phyloP scores from a whole-genome alignment of 2,113 vertebrate species.

The Paedocypris sp. region DNA sequence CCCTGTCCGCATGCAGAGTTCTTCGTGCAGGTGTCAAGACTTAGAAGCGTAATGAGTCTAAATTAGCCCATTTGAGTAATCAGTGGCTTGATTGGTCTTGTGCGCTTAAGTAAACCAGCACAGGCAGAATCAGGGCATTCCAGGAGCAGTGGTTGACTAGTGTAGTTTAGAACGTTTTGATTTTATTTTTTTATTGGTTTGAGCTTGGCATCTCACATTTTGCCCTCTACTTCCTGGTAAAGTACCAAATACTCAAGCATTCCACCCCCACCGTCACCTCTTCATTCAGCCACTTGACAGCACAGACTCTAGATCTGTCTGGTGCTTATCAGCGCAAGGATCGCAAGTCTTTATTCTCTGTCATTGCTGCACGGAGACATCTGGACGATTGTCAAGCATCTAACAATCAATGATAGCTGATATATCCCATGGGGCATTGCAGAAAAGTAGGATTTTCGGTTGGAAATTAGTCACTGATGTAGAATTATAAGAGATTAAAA shows the following conservation, averaged over 20 bases:
- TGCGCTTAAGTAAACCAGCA: slow-evolving; percentile 52
- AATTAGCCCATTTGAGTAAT: slow-evolving; percentile 66
- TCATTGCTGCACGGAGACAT: slow-evolving; percentile 56
- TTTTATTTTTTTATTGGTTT: not conserved
- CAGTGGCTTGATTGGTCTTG: slow-evolving; percentile 62
- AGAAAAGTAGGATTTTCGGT: slow-evolving; percentile 46
- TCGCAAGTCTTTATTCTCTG: slow-evolving; percentile 37
- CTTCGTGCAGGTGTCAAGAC: slow-evolving; percentile 65
- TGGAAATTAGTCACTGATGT: too few relatives aligned
- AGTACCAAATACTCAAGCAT: too few relatives aligned
- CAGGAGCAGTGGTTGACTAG: slow-evolving; percentile 4
- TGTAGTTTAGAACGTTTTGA: not conserved
- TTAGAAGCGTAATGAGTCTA: slow-evolving; percentile 59
- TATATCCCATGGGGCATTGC: slow-evolving; percentile 54
- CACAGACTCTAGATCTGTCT: slow-evolving; percentile 39
- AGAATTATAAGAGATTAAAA: too few relatives aligned
- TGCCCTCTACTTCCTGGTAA: too few relatives aligned
- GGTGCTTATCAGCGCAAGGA: slow-evolving; percentile 48
- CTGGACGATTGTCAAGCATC: slow-evolving; percentile 70
- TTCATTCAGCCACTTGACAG: slow-evolving; percentile 53
- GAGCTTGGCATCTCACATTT: not conserved
- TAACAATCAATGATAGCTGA: slow-evolving; percentile 63
- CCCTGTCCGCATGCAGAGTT: slow-evolving; percentile 37
- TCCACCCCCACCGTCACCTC: slow-evolving; percentile 24
- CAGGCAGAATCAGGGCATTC: slow-evolving; percentile 32